phyloP scores from a whole-genome alignment of 2,888 invertebrate genomes.

The Oscheius sp. region DNA sequence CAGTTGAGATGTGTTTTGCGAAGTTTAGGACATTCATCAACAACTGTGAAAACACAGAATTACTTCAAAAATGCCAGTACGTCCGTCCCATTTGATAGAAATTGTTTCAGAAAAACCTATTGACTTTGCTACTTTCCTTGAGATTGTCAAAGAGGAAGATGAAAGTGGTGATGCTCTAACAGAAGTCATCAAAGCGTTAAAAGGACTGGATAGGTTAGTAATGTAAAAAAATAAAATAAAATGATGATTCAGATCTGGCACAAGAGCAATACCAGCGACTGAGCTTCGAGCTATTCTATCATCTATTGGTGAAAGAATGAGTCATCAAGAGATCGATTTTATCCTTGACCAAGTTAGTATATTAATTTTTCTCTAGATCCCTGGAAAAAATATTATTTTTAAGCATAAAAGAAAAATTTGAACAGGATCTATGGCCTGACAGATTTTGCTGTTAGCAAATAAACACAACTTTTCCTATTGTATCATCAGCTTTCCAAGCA shows the following conservation, averaged over 20 bases:
- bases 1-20: slow-evolving; percentile 49
- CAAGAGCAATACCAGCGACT: slow-evolving; percentile 37
- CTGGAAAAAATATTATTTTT: too few relatives aligned
- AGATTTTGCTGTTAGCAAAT: too few relatives aligned
- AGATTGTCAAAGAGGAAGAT: slow-evolving; percentile 48
- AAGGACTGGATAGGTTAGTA: slow-evolving; percentile 41
- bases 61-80: slow-evolving; percentile 39
- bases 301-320: slow-evolving; percentile 46
- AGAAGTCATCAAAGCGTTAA: slow-evolving; percentile 51
- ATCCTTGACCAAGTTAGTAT: slow-evolving; percentile 24
- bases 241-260: slow-evolving; percentile 32
- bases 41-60: slow-evolving; percentile 39
- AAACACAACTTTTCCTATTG: too few relatives aligned
- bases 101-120: slow-evolving; percentile 41
- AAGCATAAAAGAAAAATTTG: too few relatives aligned
- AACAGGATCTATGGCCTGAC: too few relatives aligned
- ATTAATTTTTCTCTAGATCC: too few relatives aligned
- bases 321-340: slow-evolving; percentile 45
- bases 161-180: slow-evolving; percentile 44
- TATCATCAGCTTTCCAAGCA: too few relatives aligned
- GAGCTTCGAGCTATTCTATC: slow-evolving; percentile 42
- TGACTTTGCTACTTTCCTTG: slow-evolving; percentile 47
- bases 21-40: slow-evolving; percentile 49
- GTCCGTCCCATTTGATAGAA: not conserved
- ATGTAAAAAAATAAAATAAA: not conserved